Percentiles rank a stretch among this genome's conserved stretches.
phyloP scores from a whole-genome alignment of 2,797 vertebrate species.

The Xenopus petersii region DNA sequence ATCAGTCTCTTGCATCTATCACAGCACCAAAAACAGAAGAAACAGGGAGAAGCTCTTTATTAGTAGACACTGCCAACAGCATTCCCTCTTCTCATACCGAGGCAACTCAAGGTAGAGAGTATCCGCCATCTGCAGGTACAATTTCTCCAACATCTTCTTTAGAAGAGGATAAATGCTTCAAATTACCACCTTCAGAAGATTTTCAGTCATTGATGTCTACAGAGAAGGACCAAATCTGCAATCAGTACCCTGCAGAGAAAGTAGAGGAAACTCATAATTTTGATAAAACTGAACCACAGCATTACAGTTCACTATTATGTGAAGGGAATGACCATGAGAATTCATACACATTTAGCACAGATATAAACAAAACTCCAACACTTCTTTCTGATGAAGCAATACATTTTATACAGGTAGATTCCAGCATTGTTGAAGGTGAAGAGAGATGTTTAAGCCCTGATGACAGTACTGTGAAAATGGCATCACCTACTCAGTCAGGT shows the following conservation, averaged over 20 bases:
- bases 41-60: constrained; percentile 82
- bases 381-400: constrained; percentile 57
- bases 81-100: constrained; percentile 84
- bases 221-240: constrained; percentile 65
- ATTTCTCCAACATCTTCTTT: constrained; percentile 96
- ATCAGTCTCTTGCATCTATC: constrained; percentile 91
- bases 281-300: constrained; percentile 78
- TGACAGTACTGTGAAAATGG: constrained; percentile 92
- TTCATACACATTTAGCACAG: constrained; percentile 49
- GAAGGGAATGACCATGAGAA: constrained; percentile 57
- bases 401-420: constrained; percentile 54
- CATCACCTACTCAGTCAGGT: constrained; percentile 87
- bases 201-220: constrained; percentile 75
- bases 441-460: constrained; percentile 90
- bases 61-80: constrained; percentile 86
- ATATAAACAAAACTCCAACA: constrained; percentile 49
- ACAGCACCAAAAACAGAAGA: constrained; percentile 93
- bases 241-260: constrained; percentile 69
- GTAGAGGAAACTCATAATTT: constrained; percentile 78
- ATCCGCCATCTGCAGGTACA: constrained; percentile 92
- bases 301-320: constrained; percentile 67
- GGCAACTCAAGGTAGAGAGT: constrained; percentile 87
- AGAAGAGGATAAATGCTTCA: constrained; percentile 97
- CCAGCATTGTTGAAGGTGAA: constrained; percentile 75
- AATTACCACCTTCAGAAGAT: constrained; percentile 93